Conservation (phyloP, 2,888 invertebrate species). For the Lithophane ornitopus region DNA sequence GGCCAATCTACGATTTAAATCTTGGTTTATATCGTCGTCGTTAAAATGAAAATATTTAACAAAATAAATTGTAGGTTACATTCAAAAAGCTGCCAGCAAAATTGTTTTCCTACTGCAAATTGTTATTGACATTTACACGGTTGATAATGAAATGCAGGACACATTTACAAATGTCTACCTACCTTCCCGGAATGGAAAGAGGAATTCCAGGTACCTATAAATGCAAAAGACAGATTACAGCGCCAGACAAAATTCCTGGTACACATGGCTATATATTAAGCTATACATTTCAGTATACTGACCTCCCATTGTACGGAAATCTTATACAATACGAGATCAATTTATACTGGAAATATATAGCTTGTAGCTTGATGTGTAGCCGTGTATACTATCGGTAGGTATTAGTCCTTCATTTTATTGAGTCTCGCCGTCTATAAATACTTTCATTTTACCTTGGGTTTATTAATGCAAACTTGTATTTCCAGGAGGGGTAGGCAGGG, state of each 20-base stretch:
- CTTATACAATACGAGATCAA: too few species aligned
- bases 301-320: too few species aligned
- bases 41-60: too few species aligned
- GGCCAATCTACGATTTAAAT: too few species aligned
- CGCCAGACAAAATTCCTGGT: conserved; percentile 31
- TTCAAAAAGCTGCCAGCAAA: not conserved
- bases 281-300: too few species aligned
- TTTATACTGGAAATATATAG: too few species aligned
- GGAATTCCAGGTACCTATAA: conserved; percentile 25
- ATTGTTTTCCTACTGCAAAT: not conserved
- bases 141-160: too few species aligned
- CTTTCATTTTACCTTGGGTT: conserved; percentile 14
- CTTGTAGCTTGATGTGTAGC: too few species aligned
- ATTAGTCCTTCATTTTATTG: conserved; percentile 4
- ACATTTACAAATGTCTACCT: not conserved
- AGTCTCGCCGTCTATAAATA: conserved; percentile 10
- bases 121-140: not conserved
- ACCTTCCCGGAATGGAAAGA: not conserved
- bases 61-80: too few species aligned
- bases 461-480: conserved; percentile 15
- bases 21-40: too few species aligned
- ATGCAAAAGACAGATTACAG: not conserved
- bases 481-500: not conserved
- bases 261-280: too few species aligned
- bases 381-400: too few species aligned